A percentile compares a stretch with the other conserved stretches of the same genome.
Conservation (phyloP, 2,113 vertebrate genomes). For the Semicossyphus pulcher region DNA sequence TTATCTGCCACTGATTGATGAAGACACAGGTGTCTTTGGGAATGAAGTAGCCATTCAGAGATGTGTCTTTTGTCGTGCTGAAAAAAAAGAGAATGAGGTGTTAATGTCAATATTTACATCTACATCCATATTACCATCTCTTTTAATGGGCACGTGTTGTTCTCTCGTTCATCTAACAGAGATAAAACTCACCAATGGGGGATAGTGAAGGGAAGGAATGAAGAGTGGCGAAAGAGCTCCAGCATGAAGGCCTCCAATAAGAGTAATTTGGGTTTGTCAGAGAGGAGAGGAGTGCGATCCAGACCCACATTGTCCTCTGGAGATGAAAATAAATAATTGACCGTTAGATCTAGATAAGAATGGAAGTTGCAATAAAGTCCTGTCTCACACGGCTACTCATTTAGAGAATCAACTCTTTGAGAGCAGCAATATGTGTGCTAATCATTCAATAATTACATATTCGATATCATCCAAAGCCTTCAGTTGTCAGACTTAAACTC, state of each 20-base stretch:
- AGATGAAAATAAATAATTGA: slow-evolving; percentile 1
- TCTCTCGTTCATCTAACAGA: background rate
- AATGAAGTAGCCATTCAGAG: slow-evolving; percentile 89
- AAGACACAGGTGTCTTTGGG: slow-evolving; percentile 93
- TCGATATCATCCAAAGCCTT: background rate
- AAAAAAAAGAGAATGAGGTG: slow-evolving; percentile 23
- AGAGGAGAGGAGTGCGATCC: slow-evolving; percentile 82
- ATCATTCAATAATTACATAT: no score
- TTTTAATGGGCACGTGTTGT: background rate
- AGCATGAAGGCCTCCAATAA: slow-evolving; percentile 91
- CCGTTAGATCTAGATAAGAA: background rate
- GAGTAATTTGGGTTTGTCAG: slow-evolving; percentile 83
- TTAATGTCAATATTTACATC: background rate
- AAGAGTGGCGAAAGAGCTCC: slow-evolving; percentile 91
- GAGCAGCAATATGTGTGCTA: background rate
- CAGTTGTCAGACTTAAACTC: background rate
- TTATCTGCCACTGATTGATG: slow-evolving; percentile 97
- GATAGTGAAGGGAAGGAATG: slow-evolving; percentile 93
- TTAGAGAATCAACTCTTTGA: no score
- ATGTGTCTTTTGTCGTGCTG: slow-evolving; percentile 89
- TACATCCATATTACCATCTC: background rate
- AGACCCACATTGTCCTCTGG: slow-evolving; percentile 86
- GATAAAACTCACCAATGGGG: slow-evolving; percentile 88
- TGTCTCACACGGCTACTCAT: no score
- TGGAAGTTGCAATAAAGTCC: no score